Evolutionary conservation across 2,797 vertebrate species (phyloP), one percentile per base, ranked within the genome.

Genomic region (Acanthornis magna): DNA sequence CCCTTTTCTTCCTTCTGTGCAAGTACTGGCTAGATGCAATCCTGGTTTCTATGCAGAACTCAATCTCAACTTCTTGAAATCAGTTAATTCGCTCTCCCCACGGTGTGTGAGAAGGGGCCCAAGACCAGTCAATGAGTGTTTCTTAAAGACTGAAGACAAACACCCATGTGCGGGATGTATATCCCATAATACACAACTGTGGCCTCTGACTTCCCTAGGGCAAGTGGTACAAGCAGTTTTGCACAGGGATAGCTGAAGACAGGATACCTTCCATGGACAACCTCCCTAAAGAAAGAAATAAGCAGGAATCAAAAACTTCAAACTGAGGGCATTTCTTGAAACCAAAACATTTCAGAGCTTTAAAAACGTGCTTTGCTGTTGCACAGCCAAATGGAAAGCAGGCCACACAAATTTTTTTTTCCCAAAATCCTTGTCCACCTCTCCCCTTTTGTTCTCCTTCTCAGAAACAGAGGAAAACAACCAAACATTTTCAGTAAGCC

Each of bases 151-250:
- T 61, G 50, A 68, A 51, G 26, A 58, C 45, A 83, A 67, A 16
- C 23, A 53, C 7, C 17, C 40, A 2, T 11, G 21, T 38, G 53
- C n/a, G 23, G 18, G 77, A 20, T 20, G 6, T 22, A 4, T 66
- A 25, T n/a, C 18, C 54, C 23, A 10, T 4, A 47, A 40, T 0
- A 0, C 50, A n/a, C 4, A 42, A 9, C 25, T 26, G 10, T 2
- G 45, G 27, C 38, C 54, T 72, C 29, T 26, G 13, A 7, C 38
- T 78, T 80, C 43, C 23, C n/a, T 13, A 40, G 57, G 42, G 40
- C 0, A 15, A 16, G 11, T 18, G 26, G 8, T 51, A 6, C 16
- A 13, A 8, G 21, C 5, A 30, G 22, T 15, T 93, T 73, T 76
- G 36, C 34, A 55, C 21, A 60, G 47, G n/a, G 8, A 15, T 32